Conservation (phyloP, 2,888 invertebrate genomes). For the Eilema depressum region DNA sequence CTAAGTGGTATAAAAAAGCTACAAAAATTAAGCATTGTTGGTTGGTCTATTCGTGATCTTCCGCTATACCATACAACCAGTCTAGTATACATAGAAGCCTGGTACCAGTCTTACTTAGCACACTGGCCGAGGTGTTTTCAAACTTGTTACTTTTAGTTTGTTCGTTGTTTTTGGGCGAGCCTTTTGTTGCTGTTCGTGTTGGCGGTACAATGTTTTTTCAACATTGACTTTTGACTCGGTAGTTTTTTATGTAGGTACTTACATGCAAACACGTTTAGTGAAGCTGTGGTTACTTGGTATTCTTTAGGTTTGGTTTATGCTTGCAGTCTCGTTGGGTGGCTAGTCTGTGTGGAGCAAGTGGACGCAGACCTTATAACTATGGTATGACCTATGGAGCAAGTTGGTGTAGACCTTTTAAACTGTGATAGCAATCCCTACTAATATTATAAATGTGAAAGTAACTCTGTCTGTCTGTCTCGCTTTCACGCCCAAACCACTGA, state of each 20-base stretch:
- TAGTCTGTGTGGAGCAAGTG: neutral
- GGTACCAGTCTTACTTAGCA: neutral
- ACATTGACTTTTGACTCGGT: conserved; percentile 13
- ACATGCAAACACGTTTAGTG: neutral
- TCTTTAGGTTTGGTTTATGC: neutral
- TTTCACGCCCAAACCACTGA: too few species aligned
- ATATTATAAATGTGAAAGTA: too few species aligned
- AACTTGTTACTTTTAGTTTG: conserved; percentile 31
- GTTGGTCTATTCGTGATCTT: neutral
- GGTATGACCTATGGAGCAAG: too few species aligned
- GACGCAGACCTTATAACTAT: too few species aligned
- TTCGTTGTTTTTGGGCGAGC: conserved; percentile 24
- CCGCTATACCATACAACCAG: neutral
- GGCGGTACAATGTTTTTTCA: conserved; percentile 13
- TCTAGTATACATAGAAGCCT: neutral
- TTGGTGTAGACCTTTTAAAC: too few species aligned
- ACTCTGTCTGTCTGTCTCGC: too few species aligned
- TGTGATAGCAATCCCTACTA: too few species aligned
- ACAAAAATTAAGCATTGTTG: too few species aligned
- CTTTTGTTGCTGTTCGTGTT: conserved; percentile 19
- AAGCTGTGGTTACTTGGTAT: neutral
- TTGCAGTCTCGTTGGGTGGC: neutral
- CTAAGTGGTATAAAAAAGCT: too few species aligned
- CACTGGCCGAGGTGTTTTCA: conserved; percentile 23
- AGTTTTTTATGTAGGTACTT: conserved; percentile 4